Evolutionary conservation across 1,140 invertebrate genomes (phyloP).

Genomic region (Leptopilina clavipes): DNA sequence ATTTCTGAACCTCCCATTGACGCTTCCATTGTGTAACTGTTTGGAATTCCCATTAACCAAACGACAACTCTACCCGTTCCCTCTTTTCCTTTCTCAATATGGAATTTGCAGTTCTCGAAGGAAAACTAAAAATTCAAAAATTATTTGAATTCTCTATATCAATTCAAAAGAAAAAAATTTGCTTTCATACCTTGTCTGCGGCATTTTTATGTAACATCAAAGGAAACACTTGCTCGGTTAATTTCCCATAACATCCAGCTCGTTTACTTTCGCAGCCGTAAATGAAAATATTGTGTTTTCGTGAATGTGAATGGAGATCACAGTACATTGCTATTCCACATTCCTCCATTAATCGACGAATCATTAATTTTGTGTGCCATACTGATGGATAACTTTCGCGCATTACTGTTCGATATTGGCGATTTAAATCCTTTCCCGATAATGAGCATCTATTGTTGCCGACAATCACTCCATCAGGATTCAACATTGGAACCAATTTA

Average conservation of each 20-base stretch:
- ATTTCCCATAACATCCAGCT: slow-evolving; percentile 80
- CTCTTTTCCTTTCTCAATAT: slow-evolving; percentile 93
- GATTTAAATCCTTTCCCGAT: slow-evolving; percentile 90
- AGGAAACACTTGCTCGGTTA: slow-evolving; percentile 93
- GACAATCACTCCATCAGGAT: slow-evolving; percentile 96
- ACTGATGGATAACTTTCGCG: slow-evolving; percentile 93
- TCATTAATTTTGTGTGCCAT: slow-evolving; percentile 94
- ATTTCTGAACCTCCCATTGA: slow-evolving; percentile 92
- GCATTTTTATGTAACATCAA: slow-evolving; percentile 94
- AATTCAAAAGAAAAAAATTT: neutral
- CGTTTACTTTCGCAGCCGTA: slow-evolving; percentile 95
- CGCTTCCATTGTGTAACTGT: slow-evolving; percentile 96
- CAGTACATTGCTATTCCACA: slow-evolving; percentile 95
- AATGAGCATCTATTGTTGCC: slow-evolving; percentile 94
- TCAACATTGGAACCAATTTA: slow-evolving; percentile 96
- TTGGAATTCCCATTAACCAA: slow-evolving; percentile 94
- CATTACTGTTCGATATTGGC: slow-evolving; percentile 91
- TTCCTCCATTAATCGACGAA: slow-evolving; percentile 90
- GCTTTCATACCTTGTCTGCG: slow-evolving; percentile 85
- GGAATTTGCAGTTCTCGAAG: slow-evolving; percentile 95
- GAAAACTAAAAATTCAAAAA: slow-evolving; percentile 82
- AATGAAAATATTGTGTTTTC: slow-evolving; percentile 95
- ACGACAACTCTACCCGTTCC: slow-evolving; percentile 94
- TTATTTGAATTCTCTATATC: no score
- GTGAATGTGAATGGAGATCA: slow-evolving; percentile 96